Base-by-base conservation (phyloP, 2,797 vertebrate species). In the Eutrigla gurnardus region DNA sequence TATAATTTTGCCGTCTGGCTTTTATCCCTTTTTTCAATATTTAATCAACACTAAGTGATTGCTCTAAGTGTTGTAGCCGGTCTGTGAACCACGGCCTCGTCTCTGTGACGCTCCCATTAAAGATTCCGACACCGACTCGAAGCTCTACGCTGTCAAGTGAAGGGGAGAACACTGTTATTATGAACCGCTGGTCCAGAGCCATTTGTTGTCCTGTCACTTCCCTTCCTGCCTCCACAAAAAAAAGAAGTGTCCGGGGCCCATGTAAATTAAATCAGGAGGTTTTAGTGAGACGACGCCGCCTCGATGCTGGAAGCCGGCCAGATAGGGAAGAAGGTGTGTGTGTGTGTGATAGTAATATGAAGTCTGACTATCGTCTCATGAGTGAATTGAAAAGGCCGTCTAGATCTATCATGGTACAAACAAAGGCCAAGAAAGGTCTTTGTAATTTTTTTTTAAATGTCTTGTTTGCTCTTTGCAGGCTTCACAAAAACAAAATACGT, bases 121-220 rank as follows among this genome's bases (percentile, higher is more conserved):
- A 6, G 9, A 47, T 57, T 60, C 35, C n/a, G 59, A 35, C 62
- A 36, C 33, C 6, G 2, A 18, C 36, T 54, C 25, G 14, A 18
- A 64, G 67, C 37, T 73, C 36, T 33, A 17, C 55, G n/a, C 45
- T 59, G 73, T 47, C 35, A 7, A 40, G 39, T 53, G 35, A 49
- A 49, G 53, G 64, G 43, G 6, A 43, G 43, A 53, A 9, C 61
- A 3, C 17, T 11, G 39, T 40, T 32, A 15, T 61, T 35, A 36
- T 47, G 35, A 70, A 54, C 46, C n/a, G 45, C 67, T 50, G 40
- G 3, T 73, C 53, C 17, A 11, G 8, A 46, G 64, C 37, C 64
- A 61, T 76, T 74, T 77, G 64, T 47, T 46, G 43, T 67, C 42
- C 46, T 54, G 57, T 78, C 64, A 50, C 36, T 53, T n/a, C 13